phyloP scores from a whole-genome alignment of 2,113 vertebrate species.

The Corapipo altera region DNA sequence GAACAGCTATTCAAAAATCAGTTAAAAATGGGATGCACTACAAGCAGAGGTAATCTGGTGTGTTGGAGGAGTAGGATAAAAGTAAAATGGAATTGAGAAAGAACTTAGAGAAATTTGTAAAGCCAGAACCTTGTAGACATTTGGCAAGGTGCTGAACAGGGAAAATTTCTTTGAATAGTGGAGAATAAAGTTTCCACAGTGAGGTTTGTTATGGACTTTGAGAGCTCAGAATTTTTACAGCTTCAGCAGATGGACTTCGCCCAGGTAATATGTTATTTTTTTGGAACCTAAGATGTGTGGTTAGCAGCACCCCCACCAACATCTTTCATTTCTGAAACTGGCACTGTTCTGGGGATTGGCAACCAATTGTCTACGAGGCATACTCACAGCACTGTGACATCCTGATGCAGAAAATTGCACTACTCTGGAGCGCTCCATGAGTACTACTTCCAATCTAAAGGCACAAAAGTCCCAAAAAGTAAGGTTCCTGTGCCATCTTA shows the following conservation, averaged over 20 bases:
- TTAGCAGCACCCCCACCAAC: conserved; percentile 61
- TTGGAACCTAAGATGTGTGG: conserved; percentile 50
- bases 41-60: background rate
- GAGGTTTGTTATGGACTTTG: conserved; percentile 57
- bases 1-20: background rate
- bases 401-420: conserved; percentile 24
- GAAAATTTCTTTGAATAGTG: conserved; percentile 50
- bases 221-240: conserved; percentile 60
- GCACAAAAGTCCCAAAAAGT: background rate
- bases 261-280: conserved; percentile 67
- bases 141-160: conserved; percentile 45
- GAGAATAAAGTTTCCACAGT: conserved; percentile 60
- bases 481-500: background rate
- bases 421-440: background rate
- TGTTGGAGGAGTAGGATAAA: background rate
- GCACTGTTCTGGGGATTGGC: conserved; percentile 38
- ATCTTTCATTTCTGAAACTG: conserved; percentile 58
- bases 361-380: background rate
- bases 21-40: background rate
- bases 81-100: conserved; percentile 16
- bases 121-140: conserved; percentile 10
- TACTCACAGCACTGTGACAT: conserved; percentile 48
- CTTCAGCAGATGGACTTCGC: conserved; percentile 66
- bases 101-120: background rate
- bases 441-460: background rate